Conservation (phyloP, 1,140 invertebrate species). For the Bradynema listronoti region DNA sequence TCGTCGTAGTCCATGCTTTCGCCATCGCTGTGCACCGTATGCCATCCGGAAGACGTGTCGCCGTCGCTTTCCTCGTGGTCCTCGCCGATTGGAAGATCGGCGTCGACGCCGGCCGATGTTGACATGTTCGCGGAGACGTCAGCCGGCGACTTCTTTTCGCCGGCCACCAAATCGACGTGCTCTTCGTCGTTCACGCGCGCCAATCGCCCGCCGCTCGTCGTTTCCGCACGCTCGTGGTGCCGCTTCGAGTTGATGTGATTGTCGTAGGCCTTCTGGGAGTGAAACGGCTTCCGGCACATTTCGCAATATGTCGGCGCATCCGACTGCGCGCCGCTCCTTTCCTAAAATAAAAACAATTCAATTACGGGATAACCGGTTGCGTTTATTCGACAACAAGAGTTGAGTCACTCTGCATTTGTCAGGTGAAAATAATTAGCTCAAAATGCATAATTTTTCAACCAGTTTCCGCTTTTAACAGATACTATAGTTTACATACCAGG, state of each 20-base stretch:
- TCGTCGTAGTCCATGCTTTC: conserved; percentile 16
- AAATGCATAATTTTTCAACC: too few relatives aligned
- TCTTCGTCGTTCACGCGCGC: too few relatives aligned
- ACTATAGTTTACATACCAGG: too few relatives aligned
- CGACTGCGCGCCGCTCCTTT: not conserved
- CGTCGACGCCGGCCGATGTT: too few relatives aligned
- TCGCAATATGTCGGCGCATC: conserved; percentile 65
- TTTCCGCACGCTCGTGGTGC: conserved; percentile 67
- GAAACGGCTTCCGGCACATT: conserved; percentile 77
- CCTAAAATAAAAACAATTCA: conserved; percentile 24
- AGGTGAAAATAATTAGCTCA: too few relatives aligned
- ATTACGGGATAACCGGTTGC: too few relatives aligned
- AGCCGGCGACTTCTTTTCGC: conserved; percentile 30
- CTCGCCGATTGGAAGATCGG: not conserved
- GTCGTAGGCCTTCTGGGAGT: conserved; percentile 72
- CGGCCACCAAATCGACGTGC: conserved; percentile 9
- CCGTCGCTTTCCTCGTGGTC: conserved; percentile 63
- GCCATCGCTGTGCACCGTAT: conserved; percentile 48
- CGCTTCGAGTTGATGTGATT: conserved; percentile 90
- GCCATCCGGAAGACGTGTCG: conserved; percentile 51
- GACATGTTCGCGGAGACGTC: not conserved
- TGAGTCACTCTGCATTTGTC: too few relatives aligned
- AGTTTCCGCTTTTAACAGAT: too few relatives aligned
- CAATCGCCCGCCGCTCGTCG: too few relatives aligned
- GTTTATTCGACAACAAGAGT: too few relatives aligned